These are phyloP conservation scores for Protobothrops mucrosquamatus DNA, from an alignment of 2,113 vertebrate species.

Conservation along the genomic window DNA sequence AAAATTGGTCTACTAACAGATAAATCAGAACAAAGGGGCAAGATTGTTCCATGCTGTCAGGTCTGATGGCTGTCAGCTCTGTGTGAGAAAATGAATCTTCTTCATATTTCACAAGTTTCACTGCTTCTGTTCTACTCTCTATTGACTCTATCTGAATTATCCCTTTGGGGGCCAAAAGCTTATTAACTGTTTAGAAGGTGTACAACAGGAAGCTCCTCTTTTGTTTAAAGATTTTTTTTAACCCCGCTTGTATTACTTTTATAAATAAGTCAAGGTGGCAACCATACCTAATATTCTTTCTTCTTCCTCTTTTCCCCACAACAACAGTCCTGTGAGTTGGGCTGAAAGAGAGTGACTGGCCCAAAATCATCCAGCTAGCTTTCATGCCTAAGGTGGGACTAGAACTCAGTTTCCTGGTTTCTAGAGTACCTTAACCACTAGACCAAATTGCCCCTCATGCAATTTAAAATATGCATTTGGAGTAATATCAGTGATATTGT, in stretches of 20 bases:
- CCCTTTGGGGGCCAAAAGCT: slow-evolving; percentile 29
- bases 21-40: background rate
- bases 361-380: no score
- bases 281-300: background rate
- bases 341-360: no score
- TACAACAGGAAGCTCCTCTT: background rate
- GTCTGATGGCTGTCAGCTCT: background rate
- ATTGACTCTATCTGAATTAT: background rate
- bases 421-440: no score
- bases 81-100: slow-evolving; percentile 10
- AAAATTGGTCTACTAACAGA: background rate
- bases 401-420: no score
- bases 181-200: slow-evolving; percentile 11
- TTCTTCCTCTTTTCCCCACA: background rate
- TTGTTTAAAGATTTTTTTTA: background rate
- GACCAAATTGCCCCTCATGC: background rate
- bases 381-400: no score
- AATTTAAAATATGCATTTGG: background rate
- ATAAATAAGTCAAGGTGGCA: background rate
- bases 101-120: slow-evolving; percentile 15
- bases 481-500: background rate
- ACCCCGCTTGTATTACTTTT: background rate
- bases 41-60: background rate
- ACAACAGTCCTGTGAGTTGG: background rate
- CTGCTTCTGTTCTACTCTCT: background rate